These are phyloP conservation scores for Ectropis grisescens DNA, from an alignment of 1,140 invertebrate species.

Conservation along the genomic window DNA sequence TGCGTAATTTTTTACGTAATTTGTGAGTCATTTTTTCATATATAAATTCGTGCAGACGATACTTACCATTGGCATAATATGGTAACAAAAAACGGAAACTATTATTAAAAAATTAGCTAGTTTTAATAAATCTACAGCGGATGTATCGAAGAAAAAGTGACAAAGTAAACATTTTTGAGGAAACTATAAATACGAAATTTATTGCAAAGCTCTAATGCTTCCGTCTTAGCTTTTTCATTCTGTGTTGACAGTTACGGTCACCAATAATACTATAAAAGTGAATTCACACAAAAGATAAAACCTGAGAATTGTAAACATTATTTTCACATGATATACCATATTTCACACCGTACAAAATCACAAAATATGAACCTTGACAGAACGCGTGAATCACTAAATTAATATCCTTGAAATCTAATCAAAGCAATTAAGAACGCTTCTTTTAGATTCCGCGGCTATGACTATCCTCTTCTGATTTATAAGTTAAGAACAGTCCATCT, in stretches of 20 bases:
- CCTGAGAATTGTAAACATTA: constrained; percentile 53
- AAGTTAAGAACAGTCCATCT: constrained; percentile 7
- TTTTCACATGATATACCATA: constrained; percentile 35
- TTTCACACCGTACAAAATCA: constrained; percentile 52
- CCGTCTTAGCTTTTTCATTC: constrained; percentile 50
- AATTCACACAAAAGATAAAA: constrained; percentile 40
- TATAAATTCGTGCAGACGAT: too few relatives aligned
- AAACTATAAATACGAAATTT: constrained; percentile 14
- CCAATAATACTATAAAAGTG: constrained; percentile 28
- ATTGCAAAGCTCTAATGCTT: constrained; percentile 39
- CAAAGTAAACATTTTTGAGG: constrained; percentile 40
- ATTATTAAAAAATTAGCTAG: too few relatives aligned
- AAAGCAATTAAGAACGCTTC: constrained; percentile 55
- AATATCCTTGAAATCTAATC: constrained; percentile 68
- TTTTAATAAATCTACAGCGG: too few relatives aligned
- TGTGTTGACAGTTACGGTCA: constrained; percentile 54
- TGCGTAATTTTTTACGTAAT: too few relatives aligned
- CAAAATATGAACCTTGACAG: constrained; percentile 58
- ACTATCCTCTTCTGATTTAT: constrained; percentile 19
- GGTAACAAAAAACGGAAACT: too few relatives aligned
- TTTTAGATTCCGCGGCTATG: constrained; percentile 20
- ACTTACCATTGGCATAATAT: too few relatives aligned
- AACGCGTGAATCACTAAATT: constrained; percentile 60
- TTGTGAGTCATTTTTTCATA: too few relatives aligned
- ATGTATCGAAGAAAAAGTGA: too few relatives aligned